Percentiles rank a stretch among this genome's conserved stretches.
phyloP scores from a whole-genome alignment of 2,797 vertebrate species.

The Pseudochaenichthys georgianus region DNA sequence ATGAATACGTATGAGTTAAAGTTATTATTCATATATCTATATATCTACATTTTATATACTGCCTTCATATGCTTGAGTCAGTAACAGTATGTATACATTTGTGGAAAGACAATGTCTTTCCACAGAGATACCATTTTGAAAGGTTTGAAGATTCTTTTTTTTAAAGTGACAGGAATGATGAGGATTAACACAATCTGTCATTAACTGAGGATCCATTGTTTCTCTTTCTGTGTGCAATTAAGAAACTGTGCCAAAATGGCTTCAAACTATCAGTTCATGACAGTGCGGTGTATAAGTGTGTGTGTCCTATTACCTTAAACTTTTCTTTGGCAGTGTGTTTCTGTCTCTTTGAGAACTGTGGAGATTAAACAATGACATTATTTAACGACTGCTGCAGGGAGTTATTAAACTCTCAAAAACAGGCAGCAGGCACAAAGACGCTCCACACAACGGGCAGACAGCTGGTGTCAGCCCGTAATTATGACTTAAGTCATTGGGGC shows the following conservation, averaged over 20 bases:
- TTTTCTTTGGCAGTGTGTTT: conserved; percentile 97
- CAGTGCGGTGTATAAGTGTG: conserved; percentile 2
- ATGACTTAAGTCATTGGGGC: conserved; percentile 62
- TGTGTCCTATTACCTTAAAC: conserved; percentile 87
- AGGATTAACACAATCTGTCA: conserved; percentile 42
- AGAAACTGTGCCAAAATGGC: conserved; percentile 10
- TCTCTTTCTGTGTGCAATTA: conserved; percentile 17
- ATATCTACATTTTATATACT: not conserved
- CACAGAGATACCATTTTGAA: conserved; percentile 4
- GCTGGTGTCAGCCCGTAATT: conserved; percentile 73
- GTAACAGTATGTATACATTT: not conserved
- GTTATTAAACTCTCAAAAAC: conserved; percentile 66
- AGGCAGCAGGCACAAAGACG: conserved; percentile 65
- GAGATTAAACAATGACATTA: conserved; percentile 73
- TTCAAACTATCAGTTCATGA: conserved; percentile 5
- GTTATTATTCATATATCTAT: not conserved
- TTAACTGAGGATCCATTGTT: conserved; percentile 23
- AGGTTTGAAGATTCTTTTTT: conserved; percentile 19
- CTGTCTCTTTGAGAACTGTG: conserved; percentile 90
- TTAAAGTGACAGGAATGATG: conserved; percentile 19
- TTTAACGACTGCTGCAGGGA: conserved; percentile 53
- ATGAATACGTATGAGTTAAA: not conserved
- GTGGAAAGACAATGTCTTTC: conserved; percentile 1
- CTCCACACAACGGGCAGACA: conserved; percentile 53
- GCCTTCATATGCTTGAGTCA: not conserved